These are phyloP conservation scores for Drosophila santomea DNA, from an alignment of 1,140 invertebrate species.

Conservation along the genomic window DNA sequence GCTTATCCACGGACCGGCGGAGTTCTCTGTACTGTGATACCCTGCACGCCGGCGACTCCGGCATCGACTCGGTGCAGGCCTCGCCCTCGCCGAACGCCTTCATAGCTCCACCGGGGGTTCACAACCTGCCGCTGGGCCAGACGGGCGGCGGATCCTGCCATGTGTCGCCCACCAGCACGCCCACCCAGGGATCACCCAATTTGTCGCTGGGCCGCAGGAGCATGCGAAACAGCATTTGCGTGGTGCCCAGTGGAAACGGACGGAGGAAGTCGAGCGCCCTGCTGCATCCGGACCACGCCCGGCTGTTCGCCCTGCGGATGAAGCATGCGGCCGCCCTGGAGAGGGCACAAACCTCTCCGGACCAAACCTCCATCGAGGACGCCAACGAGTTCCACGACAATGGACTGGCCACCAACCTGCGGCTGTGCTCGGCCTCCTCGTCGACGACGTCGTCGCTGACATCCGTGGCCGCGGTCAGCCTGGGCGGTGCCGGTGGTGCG, in stretches of 20 bases:
- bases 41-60: conserved; percentile 86
- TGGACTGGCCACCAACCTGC: conserved; percentile 73
- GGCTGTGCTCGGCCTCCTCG: conserved; percentile 85
- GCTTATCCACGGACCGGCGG: conserved; percentile 70
- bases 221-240: conserved; percentile 75
- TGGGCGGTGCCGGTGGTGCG: conserved; percentile 68
- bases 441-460: conserved; percentile 87
- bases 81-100: conserved; percentile 87
- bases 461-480: conserved; percentile 85
- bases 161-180: conserved; percentile 78
- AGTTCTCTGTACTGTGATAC: conserved; percentile 84
- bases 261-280: conserved; percentile 87
- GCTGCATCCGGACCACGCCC: conserved; percentile 89
- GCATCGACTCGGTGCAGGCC: conserved; percentile 90
- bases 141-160: conserved; percentile 80
- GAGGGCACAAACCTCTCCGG: conserved; percentile 78
- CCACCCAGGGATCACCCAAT: conserved; percentile 85
- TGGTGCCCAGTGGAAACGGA: conserved; percentile 68
- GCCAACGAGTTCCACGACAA: conserved; percentile 82
- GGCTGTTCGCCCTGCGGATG: conserved; percentile 85
- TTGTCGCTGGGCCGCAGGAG: conserved; percentile 75
- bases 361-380: conserved; percentile 84
- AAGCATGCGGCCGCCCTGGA: conserved; percentile 86
- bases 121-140: conserved; percentile 53
- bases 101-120: conserved; percentile 81